Base-by-base conservation (phyloP, 2,797 vertebrate genomes). In the Naso thynnoides region DNA sequence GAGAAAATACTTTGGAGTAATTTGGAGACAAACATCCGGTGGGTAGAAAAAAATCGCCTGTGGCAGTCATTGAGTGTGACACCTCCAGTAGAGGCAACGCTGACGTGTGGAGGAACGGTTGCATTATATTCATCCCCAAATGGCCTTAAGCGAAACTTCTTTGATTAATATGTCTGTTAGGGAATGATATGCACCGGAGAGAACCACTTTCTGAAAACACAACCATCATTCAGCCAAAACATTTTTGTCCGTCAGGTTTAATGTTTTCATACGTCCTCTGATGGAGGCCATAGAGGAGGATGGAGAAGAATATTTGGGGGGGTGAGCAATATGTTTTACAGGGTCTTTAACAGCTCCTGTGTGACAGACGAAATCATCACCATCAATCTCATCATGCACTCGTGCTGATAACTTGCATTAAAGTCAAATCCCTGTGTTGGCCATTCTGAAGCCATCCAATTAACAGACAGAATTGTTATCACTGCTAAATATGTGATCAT, bases 91-190 rank as follows among this genome's bases (percentile, higher is more conserved):
- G 50, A 76, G 71, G 76, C 53, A 66, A 60, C 39, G 18, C 76
- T 81, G 78, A 66, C 78, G 70, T 77, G 84, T 59, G 44, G 36
- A 81, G 76, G 70, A 83, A 78, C 42, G 76, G 60, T 70, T 73
- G 83, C 44, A 57, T 83, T 85, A 87, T 72, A 74, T 85, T 87
- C 88, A 82, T 88, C 68, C 81, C 85, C 82, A 79, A 81, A 88
- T 86, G 84, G 85, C 87, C 88, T 72, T 11, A 52, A 88, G 82
- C 74, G 48, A 85, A 89, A 76, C 70, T 42, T 77, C 75, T 88
- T 81, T 90, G 90, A 91, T 93, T 86, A 91, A 92, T 89, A 86
- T 42, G 63, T 89, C 85, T 86, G 87, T 85, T 75, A 67, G 66
- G 70, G 65, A 86, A 80, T 26, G 82, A 56, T 73, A 71, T 78